phyloP scores from a whole-genome alignment of 2,797 vertebrate genomes.

The Notamacropus eugenii region DNA sequence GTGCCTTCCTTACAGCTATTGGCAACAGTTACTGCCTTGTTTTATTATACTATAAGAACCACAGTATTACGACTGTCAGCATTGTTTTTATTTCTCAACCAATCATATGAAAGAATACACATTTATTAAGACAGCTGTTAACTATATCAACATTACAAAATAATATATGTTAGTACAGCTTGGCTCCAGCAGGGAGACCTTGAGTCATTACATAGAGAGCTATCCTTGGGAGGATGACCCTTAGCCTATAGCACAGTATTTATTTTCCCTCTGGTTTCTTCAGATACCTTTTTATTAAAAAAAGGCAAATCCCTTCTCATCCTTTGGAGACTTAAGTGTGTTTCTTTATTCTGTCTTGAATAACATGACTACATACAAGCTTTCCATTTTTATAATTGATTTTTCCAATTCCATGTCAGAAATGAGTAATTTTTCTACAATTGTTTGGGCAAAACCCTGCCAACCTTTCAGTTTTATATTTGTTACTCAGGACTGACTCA shows the following conservation, averaged over 20 bases:
- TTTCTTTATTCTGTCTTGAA: conserved; percentile 20
- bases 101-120: background rate
- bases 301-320: conserved; percentile 41
- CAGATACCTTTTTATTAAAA: background rate
- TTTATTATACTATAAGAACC: background rate
- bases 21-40: background rate
- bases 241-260: background rate
- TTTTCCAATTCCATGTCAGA: conserved; percentile 33
- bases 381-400: conserved; percentile 15
- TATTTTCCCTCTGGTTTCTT: conserved; percentile 10
- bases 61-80: background rate
- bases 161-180: background rate
- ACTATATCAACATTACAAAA: background rate
- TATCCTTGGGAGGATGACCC: background rate
- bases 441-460: background rate
- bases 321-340: conserved; percentile 14
- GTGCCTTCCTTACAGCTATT: background rate
- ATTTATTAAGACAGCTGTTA: background rate
- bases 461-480: conserved; percentile 36
- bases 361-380: background rate
- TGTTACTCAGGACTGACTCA: conserved; percentile 42
- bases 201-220: background rate
- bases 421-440: conserved; percentile 32
- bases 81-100: background rate
- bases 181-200: background rate